Percentiles rank a stretch among this genome's conserved stretches.
phyloP scores from a whole-genome alignment of 1,140 invertebrate species.

The Drosophila paulistorum region DNA sequence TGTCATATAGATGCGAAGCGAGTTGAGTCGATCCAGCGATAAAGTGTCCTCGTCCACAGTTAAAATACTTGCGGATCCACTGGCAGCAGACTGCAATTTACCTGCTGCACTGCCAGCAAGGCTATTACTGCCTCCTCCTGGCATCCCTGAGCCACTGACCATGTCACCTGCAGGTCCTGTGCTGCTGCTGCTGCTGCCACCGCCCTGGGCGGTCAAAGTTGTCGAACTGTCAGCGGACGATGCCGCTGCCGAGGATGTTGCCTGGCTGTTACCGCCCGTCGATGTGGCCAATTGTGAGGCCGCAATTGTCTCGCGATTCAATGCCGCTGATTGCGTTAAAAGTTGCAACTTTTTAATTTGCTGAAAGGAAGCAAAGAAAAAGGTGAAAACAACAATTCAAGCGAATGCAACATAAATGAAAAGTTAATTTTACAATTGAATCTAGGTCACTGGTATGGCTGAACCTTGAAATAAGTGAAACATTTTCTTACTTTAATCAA shows the following conservation, averaged over 20 bases:
- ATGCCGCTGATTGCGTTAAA: conserved; percentile 80
- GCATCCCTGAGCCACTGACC: conserved; percentile 31
- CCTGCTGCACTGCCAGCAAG: conserved; percentile 36
- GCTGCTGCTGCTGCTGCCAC: conserved; percentile 1
- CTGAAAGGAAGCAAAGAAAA: conserved; percentile 46
- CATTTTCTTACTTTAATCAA: background rate
- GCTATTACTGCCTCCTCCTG: conserved; percentile 5
- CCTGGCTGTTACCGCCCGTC: conserved; percentile 57
- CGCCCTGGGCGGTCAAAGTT: conserved; percentile 64
- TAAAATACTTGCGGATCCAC: conserved; percentile 61
- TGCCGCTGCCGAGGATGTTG: conserved; percentile 73
- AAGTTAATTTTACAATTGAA: background rate
- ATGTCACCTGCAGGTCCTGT: conserved; percentile 22
- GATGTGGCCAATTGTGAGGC: conserved; percentile 82
- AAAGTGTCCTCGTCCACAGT: conserved; percentile 80
- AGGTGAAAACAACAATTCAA: conserved; percentile 23
- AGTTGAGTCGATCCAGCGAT: conserved; percentile 79
- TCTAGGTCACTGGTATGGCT: background rate
- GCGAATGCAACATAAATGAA: conserved; percentile 13
- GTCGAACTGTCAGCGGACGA: conserved; percentile 54
- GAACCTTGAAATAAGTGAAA: conserved; percentile 4
- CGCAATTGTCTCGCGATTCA: conserved; percentile 82
- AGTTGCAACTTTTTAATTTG: conserved; percentile 83
- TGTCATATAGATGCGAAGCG: conserved; percentile 81
- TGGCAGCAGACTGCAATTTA: conserved; percentile 46